These are phyloP conservation scores for Drosophila neotestacea DNA, from an alignment of 2,888 invertebrate genomes.

Conservation along the genomic window DNA sequence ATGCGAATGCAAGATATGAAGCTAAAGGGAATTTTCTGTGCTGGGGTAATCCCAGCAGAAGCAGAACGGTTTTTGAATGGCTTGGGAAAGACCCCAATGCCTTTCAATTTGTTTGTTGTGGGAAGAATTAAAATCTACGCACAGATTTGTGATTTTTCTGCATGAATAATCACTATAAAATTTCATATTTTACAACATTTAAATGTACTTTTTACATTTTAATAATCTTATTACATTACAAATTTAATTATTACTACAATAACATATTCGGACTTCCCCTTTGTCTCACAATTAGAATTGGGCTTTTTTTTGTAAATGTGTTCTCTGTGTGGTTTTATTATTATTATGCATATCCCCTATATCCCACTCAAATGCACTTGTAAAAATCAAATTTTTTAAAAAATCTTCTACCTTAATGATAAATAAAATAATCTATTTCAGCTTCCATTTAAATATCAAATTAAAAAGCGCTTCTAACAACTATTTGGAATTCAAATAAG, in stretches of 20 bases:
- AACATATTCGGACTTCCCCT: not conserved
- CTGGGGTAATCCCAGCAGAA: conserved; percentile 49
- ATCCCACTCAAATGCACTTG: too few relatives aligned
- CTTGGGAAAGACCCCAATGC: conserved; percentile 51
- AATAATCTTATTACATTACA: not conserved
- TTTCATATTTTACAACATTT: not conserved
- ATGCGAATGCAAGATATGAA: conserved; percentile 38
- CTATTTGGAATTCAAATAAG: conserved; percentile 1
- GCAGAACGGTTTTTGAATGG: conserved; percentile 26
- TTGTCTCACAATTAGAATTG: not conserved
- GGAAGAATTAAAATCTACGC: conserved; percentile 4
- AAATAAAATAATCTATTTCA: not conserved
- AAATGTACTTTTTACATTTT: conserved; percentile 2
- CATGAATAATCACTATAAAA: conserved; percentile 10
- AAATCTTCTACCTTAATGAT: too few relatives aligned
- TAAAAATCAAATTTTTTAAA: too few relatives aligned
- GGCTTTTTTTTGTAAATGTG: not conserved
- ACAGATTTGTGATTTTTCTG: conserved; percentile 25
- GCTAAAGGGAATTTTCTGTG: conserved; percentile 31
- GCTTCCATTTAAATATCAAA: not conserved
- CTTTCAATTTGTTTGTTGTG: not conserved
- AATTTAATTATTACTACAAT: not conserved
- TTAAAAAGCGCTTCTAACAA: not conserved
- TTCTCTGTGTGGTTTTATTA: not conserved
- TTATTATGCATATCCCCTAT: not conserved